Percentiles rank a stretch among this genome's conserved stretches.
phyloP scores from a whole-genome alignment of 2,888 invertebrate genomes.

The Eristalis arbustorum region DNA sequence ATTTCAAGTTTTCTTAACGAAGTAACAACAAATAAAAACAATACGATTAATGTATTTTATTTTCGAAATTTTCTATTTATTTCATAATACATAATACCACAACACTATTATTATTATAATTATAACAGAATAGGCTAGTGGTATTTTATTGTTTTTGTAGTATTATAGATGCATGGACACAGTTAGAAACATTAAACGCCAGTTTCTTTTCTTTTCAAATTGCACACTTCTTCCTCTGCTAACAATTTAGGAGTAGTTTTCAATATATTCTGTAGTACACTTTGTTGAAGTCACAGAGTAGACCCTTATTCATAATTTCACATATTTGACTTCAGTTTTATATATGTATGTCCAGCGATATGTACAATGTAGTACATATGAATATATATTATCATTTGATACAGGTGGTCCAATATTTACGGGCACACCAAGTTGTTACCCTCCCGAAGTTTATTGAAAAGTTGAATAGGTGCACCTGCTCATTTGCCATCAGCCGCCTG shows the following conservation, averaged over 20 bases:
- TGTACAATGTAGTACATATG: neutral
- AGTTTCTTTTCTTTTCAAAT: no score
- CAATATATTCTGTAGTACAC: no score
- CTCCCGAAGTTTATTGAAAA: constrained; percentile 48
- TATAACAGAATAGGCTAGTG: no score
- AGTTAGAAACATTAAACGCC: no score
- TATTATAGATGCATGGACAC: no score
- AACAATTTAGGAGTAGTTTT: no score
- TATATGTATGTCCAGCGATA: neutral
- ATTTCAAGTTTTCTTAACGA: neutral
- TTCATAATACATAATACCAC: no score
- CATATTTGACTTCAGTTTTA: neutral
- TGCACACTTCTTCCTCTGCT: no score
- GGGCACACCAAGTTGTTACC: constrained; percentile 36
- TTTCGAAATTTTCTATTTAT: neutral
- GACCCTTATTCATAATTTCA: no score
- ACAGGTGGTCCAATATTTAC: constrained; percentile 52
- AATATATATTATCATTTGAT: constrained; percentile 27
- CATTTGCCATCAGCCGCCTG: constrained; percentile 46
- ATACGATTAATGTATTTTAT: neutral
- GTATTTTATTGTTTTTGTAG: no score
- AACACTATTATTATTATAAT: no score
- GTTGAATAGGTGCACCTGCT: constrained; percentile 58
- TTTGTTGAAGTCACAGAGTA: no score
- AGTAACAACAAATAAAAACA: neutral